Evolutionary conservation across 92 coral and sea anemone genomes (phyloP).

Genomic region (Heteractis magnifica): DNA sequence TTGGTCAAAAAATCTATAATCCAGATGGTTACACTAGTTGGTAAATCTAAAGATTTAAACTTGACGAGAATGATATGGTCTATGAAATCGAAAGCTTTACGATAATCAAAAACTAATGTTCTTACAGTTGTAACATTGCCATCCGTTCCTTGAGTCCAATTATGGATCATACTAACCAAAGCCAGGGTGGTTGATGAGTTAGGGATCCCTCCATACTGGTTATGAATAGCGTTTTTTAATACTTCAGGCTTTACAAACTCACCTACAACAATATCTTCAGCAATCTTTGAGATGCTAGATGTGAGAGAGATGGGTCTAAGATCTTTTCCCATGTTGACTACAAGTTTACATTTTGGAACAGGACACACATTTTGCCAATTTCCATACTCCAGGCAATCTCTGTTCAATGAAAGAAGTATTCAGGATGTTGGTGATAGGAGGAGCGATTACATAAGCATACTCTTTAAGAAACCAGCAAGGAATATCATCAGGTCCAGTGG

Average conservation of each 20-base stretch:
- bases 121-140: conserved; percentile 29
- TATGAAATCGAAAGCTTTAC: not conserved
- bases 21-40: not conserved
- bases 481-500: conserved; percentile 49
- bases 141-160: conserved; percentile 17
- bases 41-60: not conserved
- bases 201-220: conserved; percentile 23
- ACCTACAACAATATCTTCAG: conserved; percentile 2
- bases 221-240: not conserved
- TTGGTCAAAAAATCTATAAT: not conserved
- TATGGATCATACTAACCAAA: not conserved
- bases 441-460: conserved; percentile 37
- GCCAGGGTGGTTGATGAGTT: no score
- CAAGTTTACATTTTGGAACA: conserved; percentile 41
- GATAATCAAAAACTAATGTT: not conserved
- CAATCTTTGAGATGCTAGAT: conserved; percentile 22
- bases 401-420: conserved; percentile 44
- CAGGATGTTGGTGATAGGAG: conserved; percentile 35
- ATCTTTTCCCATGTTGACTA: conserved; percentile 23
- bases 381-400: conserved; percentile 39
- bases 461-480: conserved; percentile 43
- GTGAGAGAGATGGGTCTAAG: conserved; percentile 16
- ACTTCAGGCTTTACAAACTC: not conserved
- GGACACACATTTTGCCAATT: conserved; percentile 34
- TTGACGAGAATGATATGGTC: not conserved